phyloP scores from a whole-genome alignment of 1,140 invertebrate genomes.

The Amyelois transitella region DNA sequence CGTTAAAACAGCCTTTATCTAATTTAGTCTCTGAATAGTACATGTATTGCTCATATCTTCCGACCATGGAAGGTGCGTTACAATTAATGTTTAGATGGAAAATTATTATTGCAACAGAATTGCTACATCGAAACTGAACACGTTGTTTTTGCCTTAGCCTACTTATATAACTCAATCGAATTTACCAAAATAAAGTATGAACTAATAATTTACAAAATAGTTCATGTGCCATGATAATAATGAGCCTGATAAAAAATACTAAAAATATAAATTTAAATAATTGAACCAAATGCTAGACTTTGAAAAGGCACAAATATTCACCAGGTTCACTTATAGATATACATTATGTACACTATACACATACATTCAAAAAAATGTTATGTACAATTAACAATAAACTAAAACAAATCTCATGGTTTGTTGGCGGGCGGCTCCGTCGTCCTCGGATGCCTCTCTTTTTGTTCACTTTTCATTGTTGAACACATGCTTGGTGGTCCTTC shows the following conservation, averaged over 20 bases:
- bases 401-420: conserved; percentile 15
- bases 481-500: conserved; percentile 5
- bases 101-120: too few relatives aligned
- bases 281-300: conserved; percentile 3
- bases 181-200: not conserved
- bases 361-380: not conserved
- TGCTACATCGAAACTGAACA: not conserved
- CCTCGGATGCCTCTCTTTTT: not conserved
- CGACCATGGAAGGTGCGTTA: too few relatives aligned
- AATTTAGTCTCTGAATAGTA: too few relatives aligned
- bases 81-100: too few relatives aligned
- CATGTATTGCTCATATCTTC: too few relatives aligned
- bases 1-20: too few relatives aligned
- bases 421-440: not conserved
- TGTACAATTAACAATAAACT: conserved; percentile 1
- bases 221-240: not conserved
- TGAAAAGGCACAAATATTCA: conserved; percentile 24
- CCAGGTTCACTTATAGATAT: conserved; percentile 11
- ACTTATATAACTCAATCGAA: not conserved
- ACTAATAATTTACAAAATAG: not conserved
- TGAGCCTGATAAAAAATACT: too few relatives aligned
- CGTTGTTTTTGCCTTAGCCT: not conserved
- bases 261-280: not conserved
- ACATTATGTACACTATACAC: conserved; percentile 20
- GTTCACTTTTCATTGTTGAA: conserved; percentile 6